Conservation (phyloP, 2,888 invertebrate species). For the Phalangium opilio region DNA sequence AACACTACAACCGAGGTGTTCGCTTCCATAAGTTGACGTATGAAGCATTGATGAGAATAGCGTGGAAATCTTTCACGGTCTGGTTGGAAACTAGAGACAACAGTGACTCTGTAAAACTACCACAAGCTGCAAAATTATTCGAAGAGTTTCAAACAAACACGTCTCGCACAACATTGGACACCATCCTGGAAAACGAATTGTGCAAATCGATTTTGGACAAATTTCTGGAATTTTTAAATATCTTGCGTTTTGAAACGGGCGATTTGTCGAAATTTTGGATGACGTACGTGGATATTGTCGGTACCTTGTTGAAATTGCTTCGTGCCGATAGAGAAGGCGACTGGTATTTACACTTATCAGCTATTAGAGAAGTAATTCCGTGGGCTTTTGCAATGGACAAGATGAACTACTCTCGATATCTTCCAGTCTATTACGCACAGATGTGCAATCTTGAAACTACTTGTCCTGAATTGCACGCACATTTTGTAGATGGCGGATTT, state of each 20-base stretch:
- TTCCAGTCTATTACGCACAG: background rate
- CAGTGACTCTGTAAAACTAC: too few relatives aligned
- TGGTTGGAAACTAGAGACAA: background rate
- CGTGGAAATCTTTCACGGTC: background rate
- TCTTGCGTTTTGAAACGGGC: background rate
- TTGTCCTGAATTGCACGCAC: background rate
- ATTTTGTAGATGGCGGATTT: background rate
- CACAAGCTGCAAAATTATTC: too few relatives aligned
- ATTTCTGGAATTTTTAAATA: background rate
- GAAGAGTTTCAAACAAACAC: too few relatives aligned
- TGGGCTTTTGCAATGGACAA: background rate
- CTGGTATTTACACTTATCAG: background rate
- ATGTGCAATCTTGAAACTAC: background rate
- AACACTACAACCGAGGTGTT: conserved; percentile 2
- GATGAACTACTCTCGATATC: background rate
- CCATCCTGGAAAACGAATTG: too few relatives aligned
- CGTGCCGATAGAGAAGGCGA: background rate
- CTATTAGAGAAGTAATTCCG: background rate
- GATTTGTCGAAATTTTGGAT: background rate
- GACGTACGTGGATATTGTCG: background rate
- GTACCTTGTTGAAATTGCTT: background rate
- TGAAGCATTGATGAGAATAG: conserved; percentile 15
- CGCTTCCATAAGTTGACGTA: conserved; percentile 16
- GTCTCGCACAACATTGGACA: too few relatives aligned
- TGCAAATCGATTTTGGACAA: too few relatives aligned